These are phyloP conservation scores for Cerastoderma edule DNA, from an alignment of 2,888 invertebrate species.

Conservation along the genomic window DNA sequence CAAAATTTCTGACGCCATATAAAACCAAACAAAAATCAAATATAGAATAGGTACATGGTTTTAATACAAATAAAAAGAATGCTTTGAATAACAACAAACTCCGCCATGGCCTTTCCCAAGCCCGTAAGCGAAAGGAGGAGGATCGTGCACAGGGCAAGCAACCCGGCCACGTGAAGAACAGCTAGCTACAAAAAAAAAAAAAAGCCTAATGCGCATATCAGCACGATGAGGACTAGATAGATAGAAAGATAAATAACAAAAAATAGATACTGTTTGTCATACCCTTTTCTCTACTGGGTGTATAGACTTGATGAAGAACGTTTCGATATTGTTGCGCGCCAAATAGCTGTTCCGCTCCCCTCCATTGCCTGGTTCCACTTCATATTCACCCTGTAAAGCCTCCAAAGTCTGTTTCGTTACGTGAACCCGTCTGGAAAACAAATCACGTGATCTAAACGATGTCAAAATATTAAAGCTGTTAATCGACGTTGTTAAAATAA, in stretches of 20 bases:
- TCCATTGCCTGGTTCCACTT: slow-evolving; percentile 94
- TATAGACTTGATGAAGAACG: slow-evolving; percentile 93
- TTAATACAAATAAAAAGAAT: too few relatives aligned
- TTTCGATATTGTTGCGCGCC: slow-evolving; percentile 89
- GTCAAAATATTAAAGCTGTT: too few relatives aligned
- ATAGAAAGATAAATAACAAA: too few relatives aligned
- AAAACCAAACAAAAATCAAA: too few relatives aligned
- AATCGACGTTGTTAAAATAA: too few relatives aligned
- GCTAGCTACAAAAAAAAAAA: not conserved
- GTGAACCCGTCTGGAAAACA: slow-evolving; percentile 89
- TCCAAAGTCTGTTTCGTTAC: slow-evolving; percentile 93
- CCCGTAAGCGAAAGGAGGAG: slow-evolving; percentile 1
- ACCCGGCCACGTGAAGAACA: not conserved
- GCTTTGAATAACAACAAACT: too few relatives aligned
- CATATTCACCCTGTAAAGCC: slow-evolving; percentile 93
- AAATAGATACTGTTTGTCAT: too few relatives aligned
- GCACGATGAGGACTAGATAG: too few relatives aligned
- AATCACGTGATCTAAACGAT: too few relatives aligned
- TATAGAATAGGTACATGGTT: too few relatives aligned
- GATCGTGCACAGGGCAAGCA: not conserved
- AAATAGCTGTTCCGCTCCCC: slow-evolving; percentile 91
- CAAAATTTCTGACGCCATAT: too few relatives aligned
- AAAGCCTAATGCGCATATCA: not conserved
- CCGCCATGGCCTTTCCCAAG: not conserved
- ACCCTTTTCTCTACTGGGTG: slow-evolving; percentile 72